Conservation (phyloP, 2,888 invertebrate genomes). For the Lottia scabra region DNA sequence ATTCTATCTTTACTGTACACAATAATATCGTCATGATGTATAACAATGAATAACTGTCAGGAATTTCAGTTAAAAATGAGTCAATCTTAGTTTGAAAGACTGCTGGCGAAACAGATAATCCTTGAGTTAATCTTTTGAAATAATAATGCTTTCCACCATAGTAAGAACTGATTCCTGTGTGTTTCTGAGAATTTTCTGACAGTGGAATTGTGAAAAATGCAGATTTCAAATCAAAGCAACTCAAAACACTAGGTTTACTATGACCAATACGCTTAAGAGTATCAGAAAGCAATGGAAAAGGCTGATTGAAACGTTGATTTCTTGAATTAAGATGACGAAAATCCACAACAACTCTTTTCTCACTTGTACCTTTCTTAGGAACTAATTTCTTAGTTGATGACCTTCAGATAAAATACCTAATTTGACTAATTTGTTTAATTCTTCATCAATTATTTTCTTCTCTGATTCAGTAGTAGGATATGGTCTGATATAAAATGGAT, state of each 20-base stretch:
- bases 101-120: background rate
- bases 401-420: background rate
- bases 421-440: background rate
- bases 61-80: background rate
- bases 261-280: background rate
- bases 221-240: background rate
- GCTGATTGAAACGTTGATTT: background rate
- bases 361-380: background rate
- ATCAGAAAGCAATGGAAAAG: background rate
- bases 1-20: background rate
- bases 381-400: background rate
- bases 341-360: background rate
- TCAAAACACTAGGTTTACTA: background rate
- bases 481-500: background rate
- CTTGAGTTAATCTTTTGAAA: background rate
- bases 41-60: background rate
- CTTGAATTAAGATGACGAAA: background rate
- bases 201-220: background rate
- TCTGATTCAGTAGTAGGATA: background rate
- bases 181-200: background rate
- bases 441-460: background rate
- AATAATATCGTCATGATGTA: background rate
- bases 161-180: background rate
- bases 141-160: background rate
- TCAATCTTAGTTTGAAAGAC: constrained; percentile 1